Evolutionary conservation across 2,888 invertebrate genomes (phyloP).

Genomic region (Pammene aurita): DNA sequence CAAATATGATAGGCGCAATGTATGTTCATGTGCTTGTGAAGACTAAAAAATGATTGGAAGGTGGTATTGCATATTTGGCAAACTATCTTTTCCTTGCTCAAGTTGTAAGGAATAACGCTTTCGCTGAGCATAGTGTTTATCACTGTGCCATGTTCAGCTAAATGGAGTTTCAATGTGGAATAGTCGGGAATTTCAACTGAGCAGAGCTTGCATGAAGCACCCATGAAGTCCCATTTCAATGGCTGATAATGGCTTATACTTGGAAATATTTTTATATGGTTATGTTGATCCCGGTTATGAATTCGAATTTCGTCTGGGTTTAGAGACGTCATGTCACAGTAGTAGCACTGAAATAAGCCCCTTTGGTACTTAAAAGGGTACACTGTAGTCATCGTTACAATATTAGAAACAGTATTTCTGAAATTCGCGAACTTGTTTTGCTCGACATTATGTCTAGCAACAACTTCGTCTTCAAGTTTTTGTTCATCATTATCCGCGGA

Average conservation of each 20-base stretch:
- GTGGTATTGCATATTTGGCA: slow-evolving; percentile 74
- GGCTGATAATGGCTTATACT: slow-evolving; percentile 74
- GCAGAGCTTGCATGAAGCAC: slow-evolving; percentile 67
- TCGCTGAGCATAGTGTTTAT: slow-evolving; percentile 70
- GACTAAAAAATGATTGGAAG: slow-evolving; percentile 73
- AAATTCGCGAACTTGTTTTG: slow-evolving; percentile 50
- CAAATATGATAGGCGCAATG: slow-evolving; percentile 76
- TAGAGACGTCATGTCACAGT: slow-evolving; percentile 69
- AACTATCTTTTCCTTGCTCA: slow-evolving; percentile 66
- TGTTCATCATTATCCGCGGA: slow-evolving; percentile 3
- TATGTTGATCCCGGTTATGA: slow-evolving; percentile 63
- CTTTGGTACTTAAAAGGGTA: slow-evolving; percentile 77
- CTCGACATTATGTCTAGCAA: slow-evolving; percentile 62
- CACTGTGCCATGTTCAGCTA: slow-evolving; percentile 62
- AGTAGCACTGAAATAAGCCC: slow-evolving; percentile 71
- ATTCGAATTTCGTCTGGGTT: slow-evolving; percentile 73
- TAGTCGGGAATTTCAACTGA: slow-evolving; percentile 61
- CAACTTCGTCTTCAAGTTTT: slow-evolving; percentile 34
- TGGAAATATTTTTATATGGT: slow-evolving; percentile 56
- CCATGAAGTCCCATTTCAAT: slow-evolving; percentile 72
- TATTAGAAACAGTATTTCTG: slow-evolving; percentile 68
- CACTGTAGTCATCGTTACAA: slow-evolving; percentile 69
- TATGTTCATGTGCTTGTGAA: slow-evolving; percentile 77
- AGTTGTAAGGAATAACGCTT: slow-evolving; percentile 71
- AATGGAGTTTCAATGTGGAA: slow-evolving; percentile 62